Evolutionary conservation across 2,888 invertebrate species (phyloP), one percentile per base, ranked within the genome.

Genomic region (Philereme transversata): DNA sequence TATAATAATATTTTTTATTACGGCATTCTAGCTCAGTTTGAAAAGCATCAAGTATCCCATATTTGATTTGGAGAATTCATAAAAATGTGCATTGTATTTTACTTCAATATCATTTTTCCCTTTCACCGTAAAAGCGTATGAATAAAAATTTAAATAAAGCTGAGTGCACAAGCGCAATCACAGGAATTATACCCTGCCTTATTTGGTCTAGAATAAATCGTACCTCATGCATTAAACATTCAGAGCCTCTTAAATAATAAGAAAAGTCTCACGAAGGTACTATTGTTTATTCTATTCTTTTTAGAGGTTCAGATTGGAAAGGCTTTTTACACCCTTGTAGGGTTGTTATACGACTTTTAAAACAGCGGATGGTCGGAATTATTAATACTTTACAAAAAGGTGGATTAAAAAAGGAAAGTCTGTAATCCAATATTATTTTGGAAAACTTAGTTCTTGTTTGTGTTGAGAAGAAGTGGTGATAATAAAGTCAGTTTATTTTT

Each of bases 261-360:
- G 86, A 83, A 86, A 86, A 83, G 76, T 84, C 85, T 82, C 79
- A 75, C 80, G 67, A 76, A 85, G 83, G 84, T 83, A 78, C 84
- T 79, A 85, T 87, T 90, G 87, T 88, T 87, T 87, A 89, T 86
- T 83, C 83, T 79, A 84, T 87, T 88, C 86, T 84, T 84, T 78
- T 84, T 79, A 82, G 82, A 83, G 81, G 84, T 79, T 81, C 84
- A 87, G 90, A 90, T 90, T 90, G 90, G 87, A 89, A 88, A 89
- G 86, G 83, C 84, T 87, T 89, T 87, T 87, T 83, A 85, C 85
- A 85, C 83, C 52, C 63, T 11, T 22, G 4, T 46, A 53, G 59
- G 51, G 63, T 52, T 56, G 62, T 47, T 48, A 46, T 41, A 0
- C 34, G 38, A 34, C 7, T 5, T 8, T 48, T 6, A 22, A 22